These are phyloP conservation scores for Apocheima hispidaria DNA, from an alignment of 2,888 invertebrate genomes.

Conservation along the genomic window DNA sequence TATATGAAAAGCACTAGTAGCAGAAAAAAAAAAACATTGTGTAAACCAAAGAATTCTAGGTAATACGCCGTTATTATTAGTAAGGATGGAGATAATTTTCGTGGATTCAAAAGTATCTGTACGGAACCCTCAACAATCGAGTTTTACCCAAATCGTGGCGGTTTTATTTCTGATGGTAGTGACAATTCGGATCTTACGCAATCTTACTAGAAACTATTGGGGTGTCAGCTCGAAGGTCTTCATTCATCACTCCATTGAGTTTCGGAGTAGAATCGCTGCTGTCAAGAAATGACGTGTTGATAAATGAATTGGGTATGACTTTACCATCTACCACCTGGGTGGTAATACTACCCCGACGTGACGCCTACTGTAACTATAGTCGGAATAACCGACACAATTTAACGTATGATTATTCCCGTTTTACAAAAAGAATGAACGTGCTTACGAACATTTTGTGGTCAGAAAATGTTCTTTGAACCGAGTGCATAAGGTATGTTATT, in stretches of 20 bases:
- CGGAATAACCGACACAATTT: too few species aligned
- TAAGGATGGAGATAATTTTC: not conserved
- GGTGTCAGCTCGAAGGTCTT: slow-evolving; percentile 30
- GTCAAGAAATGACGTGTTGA: slow-evolving; percentile 23
- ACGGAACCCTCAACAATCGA: not conserved
- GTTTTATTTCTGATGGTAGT: slow-evolving; percentile 11
- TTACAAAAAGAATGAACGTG: not conserved
- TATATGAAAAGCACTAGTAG: too few species aligned
- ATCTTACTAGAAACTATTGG: slow-evolving; percentile 35
- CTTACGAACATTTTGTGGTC: not conserved
- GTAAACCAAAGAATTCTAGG: not conserved
- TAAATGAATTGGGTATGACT: slow-evolving; percentile 8
- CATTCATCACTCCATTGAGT: slow-evolving; percentile 42
- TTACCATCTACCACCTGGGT: slow-evolving; percentile 3
- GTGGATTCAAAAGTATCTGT: not conserved
- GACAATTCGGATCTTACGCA: slow-evolving; percentile 39
- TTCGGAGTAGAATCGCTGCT: slow-evolving; percentile 29
- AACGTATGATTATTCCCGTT: too few species aligned
- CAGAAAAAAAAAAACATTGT: too few species aligned
- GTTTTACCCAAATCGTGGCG: not conserved
- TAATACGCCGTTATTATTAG: too few species aligned
- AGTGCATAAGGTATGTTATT: not conserved
- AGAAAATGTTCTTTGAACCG: not conserved
- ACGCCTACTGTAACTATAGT: too few species aligned
- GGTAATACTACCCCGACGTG: not conserved